Evolutionary conservation across 2,797 vertebrate genomes (phyloP).

Genomic region (Morelia viridis): DNA sequence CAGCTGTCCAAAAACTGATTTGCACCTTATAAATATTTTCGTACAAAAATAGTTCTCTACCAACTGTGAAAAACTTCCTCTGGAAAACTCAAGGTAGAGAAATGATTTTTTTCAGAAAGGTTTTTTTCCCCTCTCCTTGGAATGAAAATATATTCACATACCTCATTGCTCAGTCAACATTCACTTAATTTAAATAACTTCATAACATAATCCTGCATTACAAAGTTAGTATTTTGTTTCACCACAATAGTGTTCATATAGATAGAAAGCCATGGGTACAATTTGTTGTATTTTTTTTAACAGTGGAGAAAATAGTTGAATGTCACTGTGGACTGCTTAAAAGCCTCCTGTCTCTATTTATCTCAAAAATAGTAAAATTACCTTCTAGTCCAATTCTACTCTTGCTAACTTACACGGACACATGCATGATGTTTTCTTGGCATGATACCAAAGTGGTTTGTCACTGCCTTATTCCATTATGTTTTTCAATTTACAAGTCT

Average conservation of each 20-base stretch:
- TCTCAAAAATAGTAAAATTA: constrained; percentile 31
- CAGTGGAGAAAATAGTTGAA: constrained; percentile 10
- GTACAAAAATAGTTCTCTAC: constrained; percentile 35
- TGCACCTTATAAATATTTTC: constrained; percentile 41
- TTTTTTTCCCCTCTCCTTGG: constrained; percentile 27
- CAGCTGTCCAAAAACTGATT: neutral
- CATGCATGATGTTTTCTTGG: neutral
- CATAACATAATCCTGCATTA: constrained; percentile 42
- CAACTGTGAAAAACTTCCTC: constrained; percentile 50
- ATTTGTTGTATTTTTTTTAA: constrained; percentile 36
- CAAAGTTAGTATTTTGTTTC: constrained; percentile 19
- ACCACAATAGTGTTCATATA: constrained; percentile 22
- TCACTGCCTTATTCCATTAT: neutral
- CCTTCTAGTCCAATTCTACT: neutral
- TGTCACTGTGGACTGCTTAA: neutral
- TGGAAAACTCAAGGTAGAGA: constrained; percentile 36
- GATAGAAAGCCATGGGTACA: constrained; percentile 35
- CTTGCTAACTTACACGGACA: neutral
- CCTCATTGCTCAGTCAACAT: constrained; percentile 39
- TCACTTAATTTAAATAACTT: constrained; percentile 35
- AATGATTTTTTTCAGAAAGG: constrained; percentile 45
- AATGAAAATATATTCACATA: constrained; percentile 43
- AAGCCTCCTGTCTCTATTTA: constrained; percentile 3
- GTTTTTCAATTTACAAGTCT: neutral
- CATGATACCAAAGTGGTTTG: neutral